Conservation (phyloP, 2,888 invertebrate species). For the Drosophila engyochracea region DNA sequence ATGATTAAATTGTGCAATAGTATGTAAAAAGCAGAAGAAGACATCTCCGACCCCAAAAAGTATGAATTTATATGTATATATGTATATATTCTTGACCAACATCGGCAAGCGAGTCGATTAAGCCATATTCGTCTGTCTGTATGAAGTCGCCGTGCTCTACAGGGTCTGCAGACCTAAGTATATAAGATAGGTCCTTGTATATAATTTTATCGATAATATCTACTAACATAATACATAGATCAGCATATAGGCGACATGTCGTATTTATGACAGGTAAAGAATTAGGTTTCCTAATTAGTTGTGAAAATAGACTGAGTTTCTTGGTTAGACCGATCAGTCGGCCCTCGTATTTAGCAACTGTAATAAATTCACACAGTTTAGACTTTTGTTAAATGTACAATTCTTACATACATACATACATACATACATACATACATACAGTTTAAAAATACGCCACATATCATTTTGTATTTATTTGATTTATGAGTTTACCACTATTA, state of each 20-base stretch:
- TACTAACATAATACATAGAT: not conserved
- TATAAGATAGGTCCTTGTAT: not conserved
- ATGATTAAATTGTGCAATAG: not conserved
- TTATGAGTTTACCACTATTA: conserved; percentile 1
- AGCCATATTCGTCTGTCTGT: not conserved
- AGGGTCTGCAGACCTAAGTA: not conserved
- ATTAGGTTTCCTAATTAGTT: not conserved
- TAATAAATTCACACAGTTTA: conserved; percentile 6
- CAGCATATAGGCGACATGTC: not conserved
- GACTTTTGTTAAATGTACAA: conserved; percentile 3
- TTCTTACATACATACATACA: conserved; percentile 9
- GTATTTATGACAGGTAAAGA: not conserved
- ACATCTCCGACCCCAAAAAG: not conserved
- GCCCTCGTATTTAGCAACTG: not conserved
- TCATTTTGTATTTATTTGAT: not conserved
- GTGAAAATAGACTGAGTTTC: not conserved
- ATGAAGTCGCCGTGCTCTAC: not conserved
- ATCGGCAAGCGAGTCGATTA: not conserved
- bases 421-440: conserved; percentile 5
- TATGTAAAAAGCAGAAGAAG: not conserved
- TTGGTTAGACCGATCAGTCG: not conserved
- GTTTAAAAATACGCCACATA: conserved; percentile 5
- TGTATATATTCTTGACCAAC: not conserved
- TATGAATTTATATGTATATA: not conserved
- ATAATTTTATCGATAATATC: not conserved